Evolutionary conservation across 92 coral and sea anemone species (phyloP).

Genomic region (Bergia puertoricense): DNA sequence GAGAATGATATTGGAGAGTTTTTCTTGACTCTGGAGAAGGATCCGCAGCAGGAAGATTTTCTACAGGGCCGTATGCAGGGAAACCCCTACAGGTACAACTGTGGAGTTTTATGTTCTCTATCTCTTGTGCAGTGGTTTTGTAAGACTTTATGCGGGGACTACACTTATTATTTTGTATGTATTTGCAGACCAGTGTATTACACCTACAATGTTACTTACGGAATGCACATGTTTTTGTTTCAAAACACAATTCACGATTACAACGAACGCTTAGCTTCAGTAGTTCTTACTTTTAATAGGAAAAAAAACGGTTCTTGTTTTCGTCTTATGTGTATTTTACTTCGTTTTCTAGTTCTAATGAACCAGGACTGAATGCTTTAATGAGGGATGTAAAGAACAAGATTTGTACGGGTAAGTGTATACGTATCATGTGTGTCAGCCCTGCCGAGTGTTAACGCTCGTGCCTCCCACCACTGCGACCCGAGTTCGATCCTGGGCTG

Average conservation of each 20-base stretch:
- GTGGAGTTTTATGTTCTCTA: background rate
- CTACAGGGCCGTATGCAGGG: slow-evolving; percentile 99
- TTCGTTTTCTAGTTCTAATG: slow-evolving; percentile 73
- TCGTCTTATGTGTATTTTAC: background rate
- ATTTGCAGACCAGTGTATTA: no score
- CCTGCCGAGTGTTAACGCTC: no score
- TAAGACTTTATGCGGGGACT: no score
- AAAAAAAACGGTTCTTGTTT: background rate
- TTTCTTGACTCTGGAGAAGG: slow-evolving; percentile 89
- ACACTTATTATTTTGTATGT: no score
- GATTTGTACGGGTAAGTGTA: slow-evolving; percentile 90
- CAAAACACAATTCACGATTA: no score
- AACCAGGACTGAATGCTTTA: slow-evolving; percentile 93
- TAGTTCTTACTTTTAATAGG: background rate
- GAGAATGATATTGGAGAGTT: slow-evolving; percentile 98
- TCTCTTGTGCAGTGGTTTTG: no score
- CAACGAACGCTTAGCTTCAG: no score
- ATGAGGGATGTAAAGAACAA: slow-evolving; percentile 99
- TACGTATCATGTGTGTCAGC: no score
- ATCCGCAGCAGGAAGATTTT: slow-evolving; percentile 98
- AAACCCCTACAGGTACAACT: slow-evolving; percentile 86
- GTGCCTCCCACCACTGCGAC: no score
- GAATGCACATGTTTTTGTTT: no score
- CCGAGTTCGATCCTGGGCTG: no score
- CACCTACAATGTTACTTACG: no score